A percentile compares a stretch with the other conserved stretches of the same genome.
Conservation (phyloP, 2,113 vertebrate genomes). For the Oostethus manadensis region DNA sequence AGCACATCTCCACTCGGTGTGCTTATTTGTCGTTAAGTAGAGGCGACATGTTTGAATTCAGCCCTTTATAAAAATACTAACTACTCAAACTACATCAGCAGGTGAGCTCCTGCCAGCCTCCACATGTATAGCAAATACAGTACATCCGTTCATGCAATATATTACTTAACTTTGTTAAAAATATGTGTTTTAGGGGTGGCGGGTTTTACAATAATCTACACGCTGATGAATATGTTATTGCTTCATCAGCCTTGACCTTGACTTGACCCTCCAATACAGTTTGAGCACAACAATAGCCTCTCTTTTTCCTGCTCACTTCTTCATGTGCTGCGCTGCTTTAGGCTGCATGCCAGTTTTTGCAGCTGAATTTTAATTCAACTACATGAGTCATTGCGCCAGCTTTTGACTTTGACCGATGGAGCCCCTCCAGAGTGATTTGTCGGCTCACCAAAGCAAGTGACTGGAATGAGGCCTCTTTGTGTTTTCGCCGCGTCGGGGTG, state of each 20-base stretch:
- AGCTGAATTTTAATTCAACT: conserved; percentile 47
- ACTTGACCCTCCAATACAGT: conserved; percentile 3
- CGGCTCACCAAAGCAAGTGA: conserved; percentile 57
- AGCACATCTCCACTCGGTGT: no score
- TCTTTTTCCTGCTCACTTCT: conserved; percentile 55
- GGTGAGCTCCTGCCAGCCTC: no score
- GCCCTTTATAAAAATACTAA: no score
- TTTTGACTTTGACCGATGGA: conserved; percentile 61
- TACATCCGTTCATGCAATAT: no score
- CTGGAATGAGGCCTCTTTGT: conserved; percentile 26
- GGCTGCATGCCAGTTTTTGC: conserved; percentile 34
- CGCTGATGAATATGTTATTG: conserved; percentile 52
- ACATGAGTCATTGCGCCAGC: conserved; percentile 33
- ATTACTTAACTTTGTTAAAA: no score
- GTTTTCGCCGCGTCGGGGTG: conserved; percentile 21
- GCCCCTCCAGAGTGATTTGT: conserved; percentile 62
- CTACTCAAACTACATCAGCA: no score
- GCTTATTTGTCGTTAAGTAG: no score
- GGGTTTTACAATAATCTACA: no score
- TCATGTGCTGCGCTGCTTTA: conserved; percentile 31
- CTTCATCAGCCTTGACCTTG: conserved; percentile 46
- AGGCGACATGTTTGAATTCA: no score
- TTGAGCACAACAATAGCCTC: conserved; percentile 33
- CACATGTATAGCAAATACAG: no score
- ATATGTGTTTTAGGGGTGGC: no score